Conservation (phyloP, 2,888 invertebrate species). For the Mongoloraphidia duomilia region DNA sequence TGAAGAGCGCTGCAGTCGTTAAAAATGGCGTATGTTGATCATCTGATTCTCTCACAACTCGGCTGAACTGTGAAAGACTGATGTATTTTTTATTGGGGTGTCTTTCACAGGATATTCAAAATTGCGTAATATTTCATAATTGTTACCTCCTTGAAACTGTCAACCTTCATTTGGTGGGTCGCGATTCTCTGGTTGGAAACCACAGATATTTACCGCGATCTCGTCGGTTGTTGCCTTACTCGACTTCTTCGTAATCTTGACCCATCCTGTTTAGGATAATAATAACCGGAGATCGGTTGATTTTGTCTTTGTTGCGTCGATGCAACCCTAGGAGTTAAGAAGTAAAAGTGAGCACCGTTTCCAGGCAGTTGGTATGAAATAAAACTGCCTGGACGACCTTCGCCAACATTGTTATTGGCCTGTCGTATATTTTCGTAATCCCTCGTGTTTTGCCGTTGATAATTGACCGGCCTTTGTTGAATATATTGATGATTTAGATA, state of each 20-base stretch:
- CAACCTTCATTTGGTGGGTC: constrained; percentile 20
- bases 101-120: no score
- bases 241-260: constrained; percentile 16
- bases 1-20: no score
- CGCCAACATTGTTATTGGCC: constrained; percentile 25
- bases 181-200: constrained; percentile 19
- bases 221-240: constrained; percentile 4
- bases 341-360: constrained; percentile 64
- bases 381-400: constrained; percentile 42
- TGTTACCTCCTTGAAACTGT: no score
- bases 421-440: constrained; percentile 25
- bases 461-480: not conserved
- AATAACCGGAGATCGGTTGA: constrained; percentile 10
- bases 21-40: no score
- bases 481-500: constrained; percentile 10
- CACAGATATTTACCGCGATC: constrained; percentile 19
- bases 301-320: constrained; percentile 22
- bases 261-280: constrained; percentile 21
- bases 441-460: not conserved
- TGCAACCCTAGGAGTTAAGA: constrained; percentile 55
- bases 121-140: no score
- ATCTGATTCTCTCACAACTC: no score
- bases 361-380: constrained; percentile 61
- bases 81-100: no score
- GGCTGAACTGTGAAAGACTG: no score